Evolutionary conservation across 2,797 vertebrate species (phyloP).

Genomic region (Falco columbarius): DNA sequence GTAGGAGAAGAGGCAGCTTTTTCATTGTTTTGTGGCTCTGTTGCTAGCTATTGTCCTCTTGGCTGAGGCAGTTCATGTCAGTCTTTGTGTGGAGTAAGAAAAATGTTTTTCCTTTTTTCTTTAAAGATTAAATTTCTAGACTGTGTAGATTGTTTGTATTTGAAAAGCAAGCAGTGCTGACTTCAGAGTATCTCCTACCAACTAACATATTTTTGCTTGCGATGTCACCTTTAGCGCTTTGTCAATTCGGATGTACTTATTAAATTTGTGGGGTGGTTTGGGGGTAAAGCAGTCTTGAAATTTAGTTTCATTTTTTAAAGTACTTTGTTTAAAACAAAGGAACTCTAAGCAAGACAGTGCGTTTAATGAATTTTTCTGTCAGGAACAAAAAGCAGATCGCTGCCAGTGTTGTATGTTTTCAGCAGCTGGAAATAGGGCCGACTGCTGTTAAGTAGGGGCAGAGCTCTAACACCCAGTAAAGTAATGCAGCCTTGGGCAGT

Average conservation of each 20-base stretch:
- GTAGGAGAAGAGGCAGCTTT: constrained; percentile 17
- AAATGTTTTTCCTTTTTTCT: constrained; percentile 10
- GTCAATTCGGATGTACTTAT: neutral
- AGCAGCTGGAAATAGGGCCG: neutral
- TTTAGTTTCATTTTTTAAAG: neutral
- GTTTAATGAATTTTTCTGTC: neutral
- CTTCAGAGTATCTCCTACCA: neutral
- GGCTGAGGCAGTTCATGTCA: constrained; percentile 21
- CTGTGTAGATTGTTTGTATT: neutral
- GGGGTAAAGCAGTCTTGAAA: neutral
- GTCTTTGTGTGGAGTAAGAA: constrained; percentile 56
- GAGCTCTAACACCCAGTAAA: neutral
- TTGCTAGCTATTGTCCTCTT: constrained; percentile 43
- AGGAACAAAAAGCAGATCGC: fast-evolving
- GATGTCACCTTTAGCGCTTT: neutral
- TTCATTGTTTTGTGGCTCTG: constrained; percentile 25
- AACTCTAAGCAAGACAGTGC: neutral
- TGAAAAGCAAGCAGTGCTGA: neutral
- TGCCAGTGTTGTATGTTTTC: neutral
- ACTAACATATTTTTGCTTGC: neutral
- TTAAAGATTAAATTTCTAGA: neutral
- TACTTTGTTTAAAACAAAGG: neutral
- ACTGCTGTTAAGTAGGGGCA: neutral
- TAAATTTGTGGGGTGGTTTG: neutral
- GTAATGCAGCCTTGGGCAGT: neutral